Evolutionary conservation across 2,797 vertebrate species (phyloP), one percentile per base, ranked within the genome.

Genomic region (Lacerta viridis): DNA sequence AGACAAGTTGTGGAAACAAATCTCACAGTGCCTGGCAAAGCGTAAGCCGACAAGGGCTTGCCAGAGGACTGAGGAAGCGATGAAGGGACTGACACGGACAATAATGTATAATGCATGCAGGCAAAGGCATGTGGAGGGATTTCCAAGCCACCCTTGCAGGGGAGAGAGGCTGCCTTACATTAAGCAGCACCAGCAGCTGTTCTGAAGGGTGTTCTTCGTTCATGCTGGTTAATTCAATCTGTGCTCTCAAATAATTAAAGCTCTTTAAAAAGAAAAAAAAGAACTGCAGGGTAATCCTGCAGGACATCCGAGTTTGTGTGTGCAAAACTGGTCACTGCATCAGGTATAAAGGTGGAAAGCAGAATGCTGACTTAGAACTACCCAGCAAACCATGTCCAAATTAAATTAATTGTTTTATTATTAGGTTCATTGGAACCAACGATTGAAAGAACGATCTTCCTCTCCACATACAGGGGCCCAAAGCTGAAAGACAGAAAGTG

Each of bases 1-100:
- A 91, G 93, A 93, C 94, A 94, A 91, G 84, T 64, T 81, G 89
- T 61, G 87, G 82, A 82, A 94, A 89, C 74, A 95, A 82, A 64
- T 92, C 87, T 90, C 88, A 90, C 46, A 79, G 78, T 69, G 79
- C 7, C 86, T 86, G 89, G 13, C 0, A 2, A 94, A 94, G 91
- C 93, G 90, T 23, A 77, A 86, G 0, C 0, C 0, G 87, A 90
- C 91, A 93, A 75, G 87, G 90, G 81, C 90, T 91, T 88, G 91
- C 87, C 92, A 94, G 87, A 86, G 87, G 84, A 93, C 79, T 72
- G 2, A 0, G 0, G 90, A 55, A 18, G 87, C 78, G 80, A 92
- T 87, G 82, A 91, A 92, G 89, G 89, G 91, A 86, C 84, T 86
- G 88, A 92, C 84, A 69, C 74, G 75, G 33, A 74, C 90, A 93